Evolutionary conservation across 1,140 invertebrate genomes (phyloP).

Genomic region (Pseudoatta argentina): DNA sequence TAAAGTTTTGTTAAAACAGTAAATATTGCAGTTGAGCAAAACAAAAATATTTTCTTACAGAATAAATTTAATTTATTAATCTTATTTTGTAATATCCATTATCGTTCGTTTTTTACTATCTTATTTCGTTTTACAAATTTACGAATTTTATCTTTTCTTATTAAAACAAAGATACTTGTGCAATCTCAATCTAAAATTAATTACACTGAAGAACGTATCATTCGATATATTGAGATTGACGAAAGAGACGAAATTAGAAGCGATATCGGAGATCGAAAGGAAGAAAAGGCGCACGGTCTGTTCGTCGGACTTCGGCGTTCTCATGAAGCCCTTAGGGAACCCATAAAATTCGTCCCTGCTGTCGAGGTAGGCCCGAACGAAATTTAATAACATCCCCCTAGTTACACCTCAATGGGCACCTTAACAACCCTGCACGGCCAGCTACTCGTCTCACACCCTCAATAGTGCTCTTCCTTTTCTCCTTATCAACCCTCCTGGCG

Average conservation of each 20-base stretch:
- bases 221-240: slow-evolving; percentile 25
- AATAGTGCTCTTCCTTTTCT: slow-evolving; percentile 46
- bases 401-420: slow-evolving; percentile 87
- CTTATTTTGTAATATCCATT: too few relatives aligned
- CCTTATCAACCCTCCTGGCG: slow-evolving; percentile 79
- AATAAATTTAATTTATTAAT: too few relatives aligned
- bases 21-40: background rate
- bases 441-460: slow-evolving; percentile 68
- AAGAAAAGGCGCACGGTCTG: slow-evolving; percentile 41
- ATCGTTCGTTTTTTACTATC: too few relatives aligned
- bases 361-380: slow-evolving; percentile 81
- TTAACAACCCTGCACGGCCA: slow-evolving; percentile 85
- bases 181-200: slow-evolving; percentile 21
- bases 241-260: slow-evolving; percentile 28
- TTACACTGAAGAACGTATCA: background rate
- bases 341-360: slow-evolving; percentile 82
- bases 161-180: background rate
- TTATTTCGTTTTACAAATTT: too few relatives aligned
- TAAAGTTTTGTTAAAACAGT: background rate
- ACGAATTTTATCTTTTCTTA: too few relatives aligned
- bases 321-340: slow-evolving; percentile 75
- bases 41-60: background rate
- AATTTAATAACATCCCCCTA: slow-evolving; percentile 87
- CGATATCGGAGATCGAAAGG: slow-evolving; percentile 25
- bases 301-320: slow-evolving; percentile 73